A percentile compares a stretch with the other conserved stretches of the same genome.
phyloP scores from a whole-genome alignment of 2,888 invertebrate genomes.

The Anoncus sp. region DNA sequence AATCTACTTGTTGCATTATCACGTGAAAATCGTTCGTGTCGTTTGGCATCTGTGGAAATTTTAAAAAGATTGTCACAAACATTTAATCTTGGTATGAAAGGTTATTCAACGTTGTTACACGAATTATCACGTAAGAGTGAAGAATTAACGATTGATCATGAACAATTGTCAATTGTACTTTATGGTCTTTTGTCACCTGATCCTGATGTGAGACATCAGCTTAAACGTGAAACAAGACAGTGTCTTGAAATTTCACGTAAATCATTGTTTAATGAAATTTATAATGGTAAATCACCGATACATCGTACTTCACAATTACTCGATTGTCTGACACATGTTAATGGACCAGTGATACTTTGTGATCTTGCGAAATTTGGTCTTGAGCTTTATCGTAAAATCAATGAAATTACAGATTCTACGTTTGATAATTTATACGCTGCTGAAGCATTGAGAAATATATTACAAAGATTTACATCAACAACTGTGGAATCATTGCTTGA shows the following conservation, averaged over 20 bases:
- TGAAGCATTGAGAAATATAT: slow-evolving; percentile 84
- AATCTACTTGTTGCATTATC: slow-evolving; percentile 86
- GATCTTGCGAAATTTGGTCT: slow-evolving; percentile 78
- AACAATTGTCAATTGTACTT: slow-evolving; percentile 87
- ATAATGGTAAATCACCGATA: slow-evolving; percentile 82
- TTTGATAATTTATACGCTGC: too few species aligned
- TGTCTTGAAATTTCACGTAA: slow-evolving; percentile 72
- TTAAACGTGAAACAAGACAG: slow-evolving; percentile 66
- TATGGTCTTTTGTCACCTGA: slow-evolving; percentile 86
- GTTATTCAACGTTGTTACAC: slow-evolving; percentile 81
- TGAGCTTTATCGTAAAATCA: too few species aligned
- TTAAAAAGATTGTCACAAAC: slow-evolving; percentile 82
- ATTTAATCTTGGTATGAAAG: slow-evolving; percentile 79
- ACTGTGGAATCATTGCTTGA: slow-evolving; percentile 83
- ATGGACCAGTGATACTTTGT: slow-evolving; percentile 83
- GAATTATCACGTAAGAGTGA: slow-evolving; percentile 84
- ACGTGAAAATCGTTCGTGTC: slow-evolving; percentile 84
- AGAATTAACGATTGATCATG: slow-evolving; percentile 88
- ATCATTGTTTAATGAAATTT: slow-evolving; percentile 78
- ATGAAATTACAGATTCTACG: too few species aligned
- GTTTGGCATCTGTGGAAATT: slow-evolving; percentile 85
- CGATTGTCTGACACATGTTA: slow-evolving; percentile 83
- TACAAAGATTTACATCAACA: slow-evolving; percentile 85
- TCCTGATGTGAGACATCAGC: slow-evolving; percentile 80
- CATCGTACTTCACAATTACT: slow-evolving; percentile 84